A percentile compares a stretch with the other conserved stretches of the same genome.
These are phyloP conservation scores for Aproaerema taeniolella DNA, from an alignment of 2,888 invertebrate genomes.

Conservation along the genomic window DNA sequence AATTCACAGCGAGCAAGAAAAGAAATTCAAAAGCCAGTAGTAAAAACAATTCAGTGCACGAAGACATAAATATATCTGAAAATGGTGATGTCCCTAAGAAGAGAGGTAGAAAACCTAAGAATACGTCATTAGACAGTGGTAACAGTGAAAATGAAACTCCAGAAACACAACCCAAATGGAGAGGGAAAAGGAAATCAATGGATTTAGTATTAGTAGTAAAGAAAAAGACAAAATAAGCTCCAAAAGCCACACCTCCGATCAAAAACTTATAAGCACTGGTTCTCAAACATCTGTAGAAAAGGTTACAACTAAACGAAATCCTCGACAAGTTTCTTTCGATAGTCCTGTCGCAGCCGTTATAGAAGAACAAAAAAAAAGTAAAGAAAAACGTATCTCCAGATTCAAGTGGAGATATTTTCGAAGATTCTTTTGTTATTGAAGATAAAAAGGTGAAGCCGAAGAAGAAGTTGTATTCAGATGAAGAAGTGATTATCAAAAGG, in stretches of 20 bases:
- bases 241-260: constrained; percentile 55
- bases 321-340: constrained; percentile 56
- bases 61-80: constrained; percentile 19
- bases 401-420: constrained; percentile 63
- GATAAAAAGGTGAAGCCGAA: constrained; percentile 52
- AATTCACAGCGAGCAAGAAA: constrained; percentile 62
- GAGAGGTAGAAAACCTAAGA: constrained; percentile 27
- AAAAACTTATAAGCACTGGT: constrained; percentile 58
- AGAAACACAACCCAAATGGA: too few species aligned
- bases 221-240: constrained; percentile 49
- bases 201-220: constrained; percentile 47
- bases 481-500: constrained; percentile 49
- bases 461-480: constrained; percentile 46
- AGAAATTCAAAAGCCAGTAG: constrained; percentile 23
- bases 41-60: constrained; percentile 11
- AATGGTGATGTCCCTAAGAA: constrained; percentile 25
- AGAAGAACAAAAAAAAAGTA: constrained; percentile 29
- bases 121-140: constrained; percentile 27
- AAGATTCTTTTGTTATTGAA: constrained; percentile 56
- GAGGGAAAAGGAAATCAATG: constrained; percentile 46
- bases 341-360: constrained; percentile 55
- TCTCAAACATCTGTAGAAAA: constrained; percentile 61
- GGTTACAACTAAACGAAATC: constrained; percentile 35
- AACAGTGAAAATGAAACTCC: constrained; percentile 45
- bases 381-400: constrained; percentile 33